phyloP scores from a whole-genome alignment of 1,140 invertebrate species.

The Pseudomyrmex concolor region DNA sequence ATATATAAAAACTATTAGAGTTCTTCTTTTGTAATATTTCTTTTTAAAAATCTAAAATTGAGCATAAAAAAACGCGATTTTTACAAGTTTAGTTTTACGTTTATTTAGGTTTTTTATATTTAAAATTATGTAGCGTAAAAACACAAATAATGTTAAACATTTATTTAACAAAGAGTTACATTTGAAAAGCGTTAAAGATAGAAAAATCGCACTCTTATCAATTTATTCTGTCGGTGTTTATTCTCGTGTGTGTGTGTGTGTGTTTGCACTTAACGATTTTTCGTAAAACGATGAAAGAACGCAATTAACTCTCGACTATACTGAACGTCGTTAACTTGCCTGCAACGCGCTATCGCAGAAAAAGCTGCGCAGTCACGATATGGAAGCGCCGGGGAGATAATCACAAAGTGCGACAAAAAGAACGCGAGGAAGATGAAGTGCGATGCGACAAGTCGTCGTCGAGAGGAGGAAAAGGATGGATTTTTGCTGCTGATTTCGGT shows the following conservation, averaged over 20 bases:
- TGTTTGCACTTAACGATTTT: background rate
- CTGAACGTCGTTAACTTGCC: background rate
- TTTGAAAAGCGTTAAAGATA: background rate
- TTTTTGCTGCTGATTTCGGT: constrained; percentile 45
- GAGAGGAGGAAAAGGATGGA: background rate
- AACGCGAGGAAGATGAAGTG: background rate
- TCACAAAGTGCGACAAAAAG: constrained; percentile 30
- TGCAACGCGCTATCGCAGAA: constrained; percentile 4
- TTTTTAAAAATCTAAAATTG: no score
- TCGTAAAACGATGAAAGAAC: constrained; percentile 6
- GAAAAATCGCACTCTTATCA: background rate
- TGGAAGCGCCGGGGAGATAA: constrained; percentile 11
- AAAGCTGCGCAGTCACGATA: constrained; percentile 16
- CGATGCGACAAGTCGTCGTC: constrained; percentile 32
- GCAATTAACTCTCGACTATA: constrained; percentile 12
- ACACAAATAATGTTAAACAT: no score
- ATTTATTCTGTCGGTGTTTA: background rate
- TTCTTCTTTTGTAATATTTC: no score
- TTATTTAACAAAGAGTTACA: background rate
- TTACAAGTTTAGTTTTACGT: no score
- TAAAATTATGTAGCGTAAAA: no score
- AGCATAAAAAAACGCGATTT: no score
- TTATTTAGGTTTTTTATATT: no score
- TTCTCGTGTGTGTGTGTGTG: no score
- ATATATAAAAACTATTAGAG: no score